These are phyloP conservation scores for Erythrocebus patas DNA, from an alignment of 2,113 vertebrate genomes.

Conservation along the genomic window DNA sequence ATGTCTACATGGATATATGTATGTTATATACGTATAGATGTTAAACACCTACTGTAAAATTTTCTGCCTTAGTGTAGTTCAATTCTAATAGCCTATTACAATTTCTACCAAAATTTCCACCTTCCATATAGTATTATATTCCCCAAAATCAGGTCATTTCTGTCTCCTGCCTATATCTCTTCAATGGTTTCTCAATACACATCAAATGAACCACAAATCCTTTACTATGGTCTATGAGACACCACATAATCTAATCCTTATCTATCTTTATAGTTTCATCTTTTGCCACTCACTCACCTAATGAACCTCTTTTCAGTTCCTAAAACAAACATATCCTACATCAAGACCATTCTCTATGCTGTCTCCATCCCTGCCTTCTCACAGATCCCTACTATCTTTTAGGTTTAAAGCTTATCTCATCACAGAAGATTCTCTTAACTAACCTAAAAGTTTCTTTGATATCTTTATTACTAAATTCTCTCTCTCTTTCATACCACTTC, in stretches of 20 bases:
- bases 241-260: neutral
- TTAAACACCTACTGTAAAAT: neutral
- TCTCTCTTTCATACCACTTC: neutral
- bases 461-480: neutral
- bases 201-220: neutral
- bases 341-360: neutral
- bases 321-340: neutral
- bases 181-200: neutral
- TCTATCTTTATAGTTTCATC: neutral
- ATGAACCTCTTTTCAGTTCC: neutral
- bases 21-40: neutral
- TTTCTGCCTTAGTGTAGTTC: neutral
- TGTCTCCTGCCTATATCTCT: neutral
- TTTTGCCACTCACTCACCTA: neutral
- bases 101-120: neutral
- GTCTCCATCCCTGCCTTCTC: neutral
- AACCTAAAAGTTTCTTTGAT: neutral
- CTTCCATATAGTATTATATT: neutral
- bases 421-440: neutral
- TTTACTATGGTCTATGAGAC: neutral
- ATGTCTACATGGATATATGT: no score
- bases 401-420: neutral
- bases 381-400: neutral
- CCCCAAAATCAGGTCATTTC: neutral
- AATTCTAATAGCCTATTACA: neutral